These are phyloP conservation scores for Agrotis exclamationis DNA, from an alignment of 2,888 invertebrate genomes.

Conservation along the genomic window DNA sequence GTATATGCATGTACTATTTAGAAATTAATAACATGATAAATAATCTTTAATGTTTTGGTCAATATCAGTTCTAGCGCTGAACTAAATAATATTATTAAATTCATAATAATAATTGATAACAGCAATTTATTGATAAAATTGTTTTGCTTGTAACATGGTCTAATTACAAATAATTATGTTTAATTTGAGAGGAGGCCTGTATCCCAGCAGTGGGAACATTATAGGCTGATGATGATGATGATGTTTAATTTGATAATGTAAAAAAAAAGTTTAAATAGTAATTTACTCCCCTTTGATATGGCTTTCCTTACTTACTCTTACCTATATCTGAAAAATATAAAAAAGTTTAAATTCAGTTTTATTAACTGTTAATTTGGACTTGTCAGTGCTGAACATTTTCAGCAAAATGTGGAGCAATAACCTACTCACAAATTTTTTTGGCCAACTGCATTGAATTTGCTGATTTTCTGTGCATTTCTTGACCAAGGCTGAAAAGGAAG, in stretches of 20 bases:
- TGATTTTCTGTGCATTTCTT: too few relatives aligned
- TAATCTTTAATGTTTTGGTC: slow-evolving; percentile 8
- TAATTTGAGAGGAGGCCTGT: too few relatives aligned
- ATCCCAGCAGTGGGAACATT: too few relatives aligned
- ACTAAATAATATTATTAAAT: slow-evolving; percentile 37
- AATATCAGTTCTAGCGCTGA: slow-evolving; percentile 25
- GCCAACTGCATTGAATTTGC: too few relatives aligned
- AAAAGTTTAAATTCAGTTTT: too few relatives aligned
- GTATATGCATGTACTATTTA: slow-evolving; percentile 25
- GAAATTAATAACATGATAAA: slow-evolving; percentile 31
- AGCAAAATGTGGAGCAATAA: too few relatives aligned
- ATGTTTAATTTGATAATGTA: background rate
- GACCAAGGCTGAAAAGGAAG: too few relatives aligned
- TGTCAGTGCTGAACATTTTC: too few relatives aligned
- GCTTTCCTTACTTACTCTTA: background rate
- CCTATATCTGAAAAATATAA: background rate
- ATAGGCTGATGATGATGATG: too few relatives aligned
- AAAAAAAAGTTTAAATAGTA: background rate
- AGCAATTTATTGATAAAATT: slow-evolving; percentile 29
- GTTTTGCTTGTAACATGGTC: slow-evolving; percentile 11
- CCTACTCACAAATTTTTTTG: too few relatives aligned
- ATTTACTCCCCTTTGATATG: too few relatives aligned
- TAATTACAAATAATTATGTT: background rate
- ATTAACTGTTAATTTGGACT: too few relatives aligned
- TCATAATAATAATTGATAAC: slow-evolving; percentile 29